Evolutionary conservation across 92 coral and sea anemone species (phyloP).

Genomic region (Blastomussa wellsi): DNA sequence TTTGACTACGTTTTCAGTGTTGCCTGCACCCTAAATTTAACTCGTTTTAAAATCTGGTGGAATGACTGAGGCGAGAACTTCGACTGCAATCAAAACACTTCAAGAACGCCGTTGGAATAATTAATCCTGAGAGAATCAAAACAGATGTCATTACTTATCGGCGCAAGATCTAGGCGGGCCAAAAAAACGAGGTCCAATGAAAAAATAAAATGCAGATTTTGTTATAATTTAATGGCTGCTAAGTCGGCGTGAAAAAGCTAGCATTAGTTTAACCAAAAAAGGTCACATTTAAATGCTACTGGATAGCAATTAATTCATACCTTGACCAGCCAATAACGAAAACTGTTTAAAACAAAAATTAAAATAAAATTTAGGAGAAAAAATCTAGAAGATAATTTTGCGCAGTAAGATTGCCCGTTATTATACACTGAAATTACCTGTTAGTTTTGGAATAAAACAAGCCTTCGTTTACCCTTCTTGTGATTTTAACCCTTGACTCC

Average conservation of each 20-base stretch:
- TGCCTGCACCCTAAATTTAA: not conserved
- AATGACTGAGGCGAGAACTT: conserved; percentile 19
- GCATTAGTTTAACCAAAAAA: conserved; percentile 1
- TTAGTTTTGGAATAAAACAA: not conserved
- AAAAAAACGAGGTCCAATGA: conserved; percentile 21
- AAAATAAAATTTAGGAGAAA: not conserved
- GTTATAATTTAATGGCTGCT: conserved; percentile 11
- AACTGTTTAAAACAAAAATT: not conserved
- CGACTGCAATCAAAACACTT: conserved; percentile 14
- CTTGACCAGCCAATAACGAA: not conserved
- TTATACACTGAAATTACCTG: not conserved
- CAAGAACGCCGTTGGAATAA: conserved; percentile 20
- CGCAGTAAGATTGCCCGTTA: not conserved
- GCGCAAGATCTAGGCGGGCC: conserved; percentile 26
- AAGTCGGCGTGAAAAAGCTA: conserved; percentile 17
- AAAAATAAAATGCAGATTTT: not conserved
- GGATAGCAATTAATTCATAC: not conserved
- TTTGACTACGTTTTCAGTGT: not conserved
- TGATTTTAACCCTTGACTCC: not conserved
- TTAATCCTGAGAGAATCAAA: conserved; percentile 11
- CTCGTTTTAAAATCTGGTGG: not conserved
- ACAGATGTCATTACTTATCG: conserved; percentile 39
- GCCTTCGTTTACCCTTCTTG: not conserved
- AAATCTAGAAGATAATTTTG: not conserved
- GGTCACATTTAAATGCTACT: not conserved